phyloP scores from a whole-genome alignment of 23 tunicate genomes.

The Ciona savignyi region DNA sequence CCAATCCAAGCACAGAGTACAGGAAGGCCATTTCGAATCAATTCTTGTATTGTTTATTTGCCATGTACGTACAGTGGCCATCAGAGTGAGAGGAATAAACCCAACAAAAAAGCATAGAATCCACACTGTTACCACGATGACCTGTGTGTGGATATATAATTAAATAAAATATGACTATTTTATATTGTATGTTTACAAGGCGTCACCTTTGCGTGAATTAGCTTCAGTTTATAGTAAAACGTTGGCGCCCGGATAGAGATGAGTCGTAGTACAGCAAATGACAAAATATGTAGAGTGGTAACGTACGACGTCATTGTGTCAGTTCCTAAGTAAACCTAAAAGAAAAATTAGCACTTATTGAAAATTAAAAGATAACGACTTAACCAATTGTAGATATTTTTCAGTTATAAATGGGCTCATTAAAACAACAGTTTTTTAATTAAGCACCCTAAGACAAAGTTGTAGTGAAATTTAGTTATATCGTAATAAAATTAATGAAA shows the following conservation, averaged over 20 bases:
- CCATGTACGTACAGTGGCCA: background rate
- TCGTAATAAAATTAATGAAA: too few relatives aligned
- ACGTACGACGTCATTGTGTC: background rate
- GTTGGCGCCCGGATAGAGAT: background rate
- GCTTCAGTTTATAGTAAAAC: background rate
- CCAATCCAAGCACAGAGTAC: slow-evolving; percentile 8
- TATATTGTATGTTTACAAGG: background rate
- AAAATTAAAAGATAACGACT: too few relatives aligned
- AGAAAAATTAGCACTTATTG: too few relatives aligned
- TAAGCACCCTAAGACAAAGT: too few relatives aligned
- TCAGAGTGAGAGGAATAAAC: slow-evolving; percentile 5
- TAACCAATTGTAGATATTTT: too few relatives aligned
- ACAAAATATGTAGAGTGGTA: background rate
- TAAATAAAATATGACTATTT: background rate
- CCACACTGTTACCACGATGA: background rate
- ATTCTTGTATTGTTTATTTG: background rate
- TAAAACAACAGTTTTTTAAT: too few relatives aligned
- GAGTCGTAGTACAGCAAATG: background rate
- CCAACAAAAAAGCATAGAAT: slow-evolving; percentile 4
- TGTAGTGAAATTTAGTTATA: too few relatives aligned
- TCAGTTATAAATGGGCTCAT: too few relatives aligned
- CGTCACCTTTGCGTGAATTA: background rate
- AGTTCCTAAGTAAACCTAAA: background rate
- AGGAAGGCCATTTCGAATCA: slow-evolving; percentile 19
- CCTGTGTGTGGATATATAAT: background rate